Evolutionary conservation across 2,888 invertebrate species (phyloP), one percentile per base, ranked within the genome.

Genomic region (Latrodectus elegans): DNA sequence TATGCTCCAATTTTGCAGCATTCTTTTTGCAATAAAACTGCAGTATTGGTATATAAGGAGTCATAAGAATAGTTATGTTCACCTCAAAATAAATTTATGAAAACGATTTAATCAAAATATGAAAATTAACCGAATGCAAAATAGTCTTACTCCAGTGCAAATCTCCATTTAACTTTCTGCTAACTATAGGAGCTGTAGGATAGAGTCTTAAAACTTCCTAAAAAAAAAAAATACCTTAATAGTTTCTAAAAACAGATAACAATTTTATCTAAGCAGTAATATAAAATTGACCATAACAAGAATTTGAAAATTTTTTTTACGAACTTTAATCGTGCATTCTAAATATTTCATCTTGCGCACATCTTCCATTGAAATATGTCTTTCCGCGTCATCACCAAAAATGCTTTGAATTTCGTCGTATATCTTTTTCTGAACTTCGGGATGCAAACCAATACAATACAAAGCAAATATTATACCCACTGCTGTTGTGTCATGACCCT

Each of bases 401-500:
- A 86, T 86, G 17, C 9, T 38, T 8, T 86, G 76, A 4, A 86
- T 8, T 53, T 86, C 86, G 12, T 81, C 71, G 1, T 38, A 14
- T 14, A 86, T 53, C 17, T 77, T 86, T n/a, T 53, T 76, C 60
- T 89, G 89, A 4, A 89, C 73, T 1, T 89, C 84, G 0, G 88
- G 88, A 65, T 89, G 73, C 17, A 86, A 72, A 3, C 89, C 88
- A n/a, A 89, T 89, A 53, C 85, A 77, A 53, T 89, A 86, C 4
- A 89, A 52, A 26, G 89, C 72, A 15, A 77, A 89, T n/a, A 72
- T 84, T 4, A 86, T 52, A 10, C 83, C 86, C 49, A 83, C 78
- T 14, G 89, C 86, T 17, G 86, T 79, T 1, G 89, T 89, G 17
- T 89, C 89, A 15, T 89, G 88, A 4, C 89, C 89, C 86, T 86